Evolutionary conservation across 2,888 invertebrate genomes (phyloP).

Genomic region (Biston betularia): DNA sequence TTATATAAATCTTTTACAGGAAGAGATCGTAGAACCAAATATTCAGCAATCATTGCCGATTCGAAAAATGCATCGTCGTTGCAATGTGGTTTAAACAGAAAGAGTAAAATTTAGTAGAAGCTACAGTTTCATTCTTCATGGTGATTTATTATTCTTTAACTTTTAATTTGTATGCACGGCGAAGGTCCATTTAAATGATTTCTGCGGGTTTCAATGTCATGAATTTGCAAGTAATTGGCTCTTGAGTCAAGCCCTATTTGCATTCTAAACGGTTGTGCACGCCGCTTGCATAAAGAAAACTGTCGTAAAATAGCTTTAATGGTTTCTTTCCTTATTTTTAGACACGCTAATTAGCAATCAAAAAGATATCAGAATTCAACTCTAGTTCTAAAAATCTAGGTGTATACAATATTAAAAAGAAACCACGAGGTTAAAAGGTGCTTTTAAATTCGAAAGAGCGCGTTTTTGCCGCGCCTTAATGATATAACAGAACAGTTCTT

Average conservation of each 20-base stretch:
- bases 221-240: constrained; percentile 50
- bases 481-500: too few relatives aligned
- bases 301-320: constrained; percentile 40
- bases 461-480: too few relatives aligned
- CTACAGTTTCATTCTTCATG: constrained; percentile 3
- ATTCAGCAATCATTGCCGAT: neutral
- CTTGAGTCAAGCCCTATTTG: constrained; percentile 44
- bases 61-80: neutral
- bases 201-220: constrained; percentile 51
- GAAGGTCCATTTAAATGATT: constrained; percentile 47
- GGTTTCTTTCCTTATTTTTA: constrained; percentile 38
- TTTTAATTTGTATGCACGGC: constrained; percentile 48
- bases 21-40: neutral
- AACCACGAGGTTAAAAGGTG: too few relatives aligned
- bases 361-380: neutral
- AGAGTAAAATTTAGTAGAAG: neutral
- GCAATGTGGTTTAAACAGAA: neutral
- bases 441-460: too few relatives aligned
- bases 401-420: neutral
- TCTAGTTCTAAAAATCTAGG: neutral
- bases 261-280: constrained; percentile 50
- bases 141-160: constrained; percentile 33
- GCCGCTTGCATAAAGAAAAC: constrained; percentile 48
- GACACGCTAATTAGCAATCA: constrained; percentile 36
- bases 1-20: neutral